Evolutionary conservation across 2,797 vertebrate species (phyloP), one percentile per base, ranked within the genome.

Genomic region (Enteromius mattozi): DNA sequence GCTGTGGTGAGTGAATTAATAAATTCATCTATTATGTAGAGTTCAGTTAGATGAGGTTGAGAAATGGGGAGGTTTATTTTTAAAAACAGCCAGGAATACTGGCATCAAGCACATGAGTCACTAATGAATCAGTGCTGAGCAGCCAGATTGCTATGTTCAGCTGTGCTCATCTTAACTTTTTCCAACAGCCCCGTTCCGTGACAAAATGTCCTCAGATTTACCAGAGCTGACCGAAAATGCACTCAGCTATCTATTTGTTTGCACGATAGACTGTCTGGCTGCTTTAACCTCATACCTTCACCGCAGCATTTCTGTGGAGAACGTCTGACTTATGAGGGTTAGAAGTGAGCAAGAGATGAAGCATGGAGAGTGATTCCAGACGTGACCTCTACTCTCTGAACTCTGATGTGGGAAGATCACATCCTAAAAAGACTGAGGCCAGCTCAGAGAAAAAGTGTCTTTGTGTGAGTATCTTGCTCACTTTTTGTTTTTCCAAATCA

Each of bases 31-130:
- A 61, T 63, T 33, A 78, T 33, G 61, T 16, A 47, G 51, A 33
- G 69, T 51, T 83, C 70, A 56, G 59, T 4, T 6, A 78, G 65
- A 69, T 40, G 10, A 49, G 27, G 54, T 66, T 81, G 54, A 84
- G 75, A 84, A 80, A 87, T 35, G 42, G 45, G 59, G 27, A 69
- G 51, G 16, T 82, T 76, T 47, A 81, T 92, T 93, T 76, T 92
- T 91, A 92, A 92, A 90, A 92, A 90, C 91, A 92, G 90, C 89
- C 92, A 90, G 90, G 91, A 92, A 93, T 92, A 92, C 77, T 63
- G 81, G 56, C 87, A 86, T 87, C 85, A 89, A 89, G 90, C 88
- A 85, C 88, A 90, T 92, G 93, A 94, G 91, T 95, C 92, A 93
- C 49, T 86, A 80, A 82, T 86, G 85, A 87, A 84, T 87, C 88